Evolutionary conservation across 2,113 vertebrate species (phyloP).

Genomic region (Nicator chloris): DNA sequence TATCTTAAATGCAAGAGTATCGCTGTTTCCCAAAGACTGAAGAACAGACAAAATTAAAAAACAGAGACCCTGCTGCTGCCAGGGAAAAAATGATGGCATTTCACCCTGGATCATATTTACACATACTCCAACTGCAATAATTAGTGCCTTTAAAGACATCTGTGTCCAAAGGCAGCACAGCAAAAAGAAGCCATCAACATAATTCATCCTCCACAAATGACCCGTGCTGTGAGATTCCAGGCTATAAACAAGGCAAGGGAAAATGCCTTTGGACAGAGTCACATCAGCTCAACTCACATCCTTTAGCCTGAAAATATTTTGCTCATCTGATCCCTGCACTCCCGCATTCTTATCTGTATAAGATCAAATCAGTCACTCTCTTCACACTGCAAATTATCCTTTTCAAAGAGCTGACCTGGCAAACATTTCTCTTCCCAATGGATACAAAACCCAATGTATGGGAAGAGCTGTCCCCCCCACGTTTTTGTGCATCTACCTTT

Average conservation of each 20-base stretch:
- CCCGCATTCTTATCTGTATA: neutral
- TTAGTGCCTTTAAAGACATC: neutral
- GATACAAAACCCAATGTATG: accelerated
- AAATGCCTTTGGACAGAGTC: neutral
- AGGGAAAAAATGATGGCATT: neutral
- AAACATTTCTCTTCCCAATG: neutral
- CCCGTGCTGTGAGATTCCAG: neutral
- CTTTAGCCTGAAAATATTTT: neutral
- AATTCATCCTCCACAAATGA: neutral
- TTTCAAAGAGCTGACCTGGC: neutral
- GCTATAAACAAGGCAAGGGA: neutral
- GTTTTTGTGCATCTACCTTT: neutral
- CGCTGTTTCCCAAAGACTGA: neutral
- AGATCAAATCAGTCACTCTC: neutral
- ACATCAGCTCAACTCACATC: neutral
- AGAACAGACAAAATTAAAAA: neutral
- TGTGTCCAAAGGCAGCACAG: neutral
- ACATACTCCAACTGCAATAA: neutral
- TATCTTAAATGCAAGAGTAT: neutral
- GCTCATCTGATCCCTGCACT: neutral
- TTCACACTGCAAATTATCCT: neutral
- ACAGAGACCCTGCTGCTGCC: neutral
- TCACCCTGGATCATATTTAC: neutral
- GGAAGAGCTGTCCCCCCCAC: neutral
- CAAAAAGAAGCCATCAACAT: neutral